Conservation (phyloP, 2,113 vertebrate genomes). For the Ailuropoda melanoleuca region DNA sequence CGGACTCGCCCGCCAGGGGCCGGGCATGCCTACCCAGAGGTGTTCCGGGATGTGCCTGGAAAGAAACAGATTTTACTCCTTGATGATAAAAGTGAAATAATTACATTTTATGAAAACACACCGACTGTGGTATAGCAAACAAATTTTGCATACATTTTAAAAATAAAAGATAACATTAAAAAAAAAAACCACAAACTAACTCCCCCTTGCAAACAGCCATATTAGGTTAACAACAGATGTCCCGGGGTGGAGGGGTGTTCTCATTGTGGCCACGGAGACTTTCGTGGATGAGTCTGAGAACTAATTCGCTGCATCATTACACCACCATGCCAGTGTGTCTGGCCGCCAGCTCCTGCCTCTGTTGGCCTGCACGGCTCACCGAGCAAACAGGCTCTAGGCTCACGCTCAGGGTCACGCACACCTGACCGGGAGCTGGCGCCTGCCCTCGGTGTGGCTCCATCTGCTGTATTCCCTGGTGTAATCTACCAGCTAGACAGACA, state of each 20-base stretch:
- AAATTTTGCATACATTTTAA: not conserved
- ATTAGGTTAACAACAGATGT: not conserved
- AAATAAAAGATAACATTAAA: not conserved
- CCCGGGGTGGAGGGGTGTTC: rapidly evolving
- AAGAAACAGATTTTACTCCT: not conserved
- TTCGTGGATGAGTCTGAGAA: not conserved
- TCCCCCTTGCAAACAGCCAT: not conserved
- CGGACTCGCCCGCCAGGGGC: not conserved
- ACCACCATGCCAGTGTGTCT: not conserved
- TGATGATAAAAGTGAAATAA: not conserved
- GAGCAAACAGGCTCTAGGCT: not conserved
- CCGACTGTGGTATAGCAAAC: not conserved
- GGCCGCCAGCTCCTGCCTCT: not conserved
- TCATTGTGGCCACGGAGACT: not conserved
- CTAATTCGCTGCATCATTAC: not conserved
- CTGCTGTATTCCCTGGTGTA: not conserved
- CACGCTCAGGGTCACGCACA: too few relatives aligned
- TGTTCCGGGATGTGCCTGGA: not conserved
- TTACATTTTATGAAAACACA: not conserved
- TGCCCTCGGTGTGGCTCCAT: too few relatives aligned
- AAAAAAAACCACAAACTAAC: not conserved
- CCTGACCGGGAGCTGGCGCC: too few relatives aligned
- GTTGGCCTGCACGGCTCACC: not conserved
- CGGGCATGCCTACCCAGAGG: not conserved
- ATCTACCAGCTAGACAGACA: too few relatives aligned